A percentile compares a stretch with the other conserved stretches of the same genome.
Evolutionary conservation across 2,888 invertebrate genomes (phyloP).

Genomic region (Acrobasis suavella): DNA sequence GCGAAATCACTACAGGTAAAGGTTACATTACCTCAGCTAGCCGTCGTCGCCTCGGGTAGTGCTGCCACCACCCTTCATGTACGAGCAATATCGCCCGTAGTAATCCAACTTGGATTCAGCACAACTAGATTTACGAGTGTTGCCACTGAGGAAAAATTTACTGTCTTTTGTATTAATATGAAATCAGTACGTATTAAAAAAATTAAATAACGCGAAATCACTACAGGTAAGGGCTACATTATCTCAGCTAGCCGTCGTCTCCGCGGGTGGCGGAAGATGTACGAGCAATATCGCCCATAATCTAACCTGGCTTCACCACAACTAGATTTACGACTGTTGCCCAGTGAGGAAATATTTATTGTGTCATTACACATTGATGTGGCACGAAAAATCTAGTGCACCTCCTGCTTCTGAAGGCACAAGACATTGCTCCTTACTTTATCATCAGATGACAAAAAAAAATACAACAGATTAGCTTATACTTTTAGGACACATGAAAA

Average conservation of each 20-base stretch:
- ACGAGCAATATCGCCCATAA: constrained; percentile 16
- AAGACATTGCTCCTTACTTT: no score
- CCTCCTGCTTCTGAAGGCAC: no score
- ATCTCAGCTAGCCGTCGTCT: constrained; percentile 7
- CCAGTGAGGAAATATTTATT: constrained; percentile 1
- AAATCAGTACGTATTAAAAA: background rate
- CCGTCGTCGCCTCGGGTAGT: constrained; percentile 13
- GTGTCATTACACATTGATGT: background rate
- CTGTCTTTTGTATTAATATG: no score
- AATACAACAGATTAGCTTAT: no score
- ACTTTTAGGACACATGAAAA: no score
- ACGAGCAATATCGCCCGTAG: constrained; percentile 16
- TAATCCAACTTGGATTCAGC: constrained; percentile 12
- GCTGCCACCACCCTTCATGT: no score
- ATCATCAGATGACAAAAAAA: no score
- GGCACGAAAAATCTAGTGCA: no score
- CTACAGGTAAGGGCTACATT: constrained; percentile 5
- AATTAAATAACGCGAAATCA: background rate
- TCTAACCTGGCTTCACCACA: constrained; percentile 11
- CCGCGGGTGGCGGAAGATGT: constrained; percentile 19
- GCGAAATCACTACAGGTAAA: background rate
- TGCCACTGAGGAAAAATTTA: background rate
- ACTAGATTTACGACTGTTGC: constrained; percentile 5
- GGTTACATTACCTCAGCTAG: constrained; percentile 11
- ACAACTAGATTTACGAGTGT: constrained; percentile 1